These are phyloP conservation scores for Drosophila melanosoma DNA, from an alignment of 2,888 invertebrate species.

Conservation along the genomic window DNA sequence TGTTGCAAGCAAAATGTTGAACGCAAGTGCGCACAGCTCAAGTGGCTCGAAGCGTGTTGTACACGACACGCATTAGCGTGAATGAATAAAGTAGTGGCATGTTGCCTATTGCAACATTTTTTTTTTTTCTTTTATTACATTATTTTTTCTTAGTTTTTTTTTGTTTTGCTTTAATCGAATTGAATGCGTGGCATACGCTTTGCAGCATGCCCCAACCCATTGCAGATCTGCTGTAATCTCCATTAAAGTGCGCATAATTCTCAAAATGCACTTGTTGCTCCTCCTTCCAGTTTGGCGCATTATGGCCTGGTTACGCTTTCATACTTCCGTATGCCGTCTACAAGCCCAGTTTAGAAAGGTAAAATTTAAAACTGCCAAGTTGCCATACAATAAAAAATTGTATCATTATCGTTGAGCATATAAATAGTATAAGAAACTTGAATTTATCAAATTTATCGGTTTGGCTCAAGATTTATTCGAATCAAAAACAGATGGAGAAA, in stretches of 20 bases:
- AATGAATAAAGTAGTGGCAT: conserved; percentile 76
- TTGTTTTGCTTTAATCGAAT: conserved; percentile 70
- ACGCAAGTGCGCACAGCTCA: conserved; percentile 57
- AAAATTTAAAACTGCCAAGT: not conserved
- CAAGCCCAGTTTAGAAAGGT: not conserved
- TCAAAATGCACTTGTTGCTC: conserved; percentile 74
- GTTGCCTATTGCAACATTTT: conserved; percentile 34
- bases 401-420: not conserved
- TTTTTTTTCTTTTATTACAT: conserved; percentile 1
- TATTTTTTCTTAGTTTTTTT: not conserved
- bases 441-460: not conserved
- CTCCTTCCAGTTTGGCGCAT: conserved; percentile 18
- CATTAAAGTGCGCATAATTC: conserved; percentile 65
- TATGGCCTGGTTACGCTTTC: conserved; percentile 27
- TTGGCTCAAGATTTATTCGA: conserved; percentile 4
- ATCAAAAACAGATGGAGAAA: conserved; percentile 29
- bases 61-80: conserved; percentile 82
- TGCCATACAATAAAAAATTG: not conserved
- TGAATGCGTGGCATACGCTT: conserved; percentile 44
- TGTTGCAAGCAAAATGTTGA: conserved; percentile 28
- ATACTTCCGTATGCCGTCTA: conserved; percentile 58
- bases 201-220: not conserved
- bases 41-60: conserved; percentile 75
- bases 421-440: not conserved
- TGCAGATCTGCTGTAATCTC: conserved; percentile 55